phyloP scores from a whole-genome alignment of 2,888 invertebrate species.

The Dinocampus coccinellae region DNA sequence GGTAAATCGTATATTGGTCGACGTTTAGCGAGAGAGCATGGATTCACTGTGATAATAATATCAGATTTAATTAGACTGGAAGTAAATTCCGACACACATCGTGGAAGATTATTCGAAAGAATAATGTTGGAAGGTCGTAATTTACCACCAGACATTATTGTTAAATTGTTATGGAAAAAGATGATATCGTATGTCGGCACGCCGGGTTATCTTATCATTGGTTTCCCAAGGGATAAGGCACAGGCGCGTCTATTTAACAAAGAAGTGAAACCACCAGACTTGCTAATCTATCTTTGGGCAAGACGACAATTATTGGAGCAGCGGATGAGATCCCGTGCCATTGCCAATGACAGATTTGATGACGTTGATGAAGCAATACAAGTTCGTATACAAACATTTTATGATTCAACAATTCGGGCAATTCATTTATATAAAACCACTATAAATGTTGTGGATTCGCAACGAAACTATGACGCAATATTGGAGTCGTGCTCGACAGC shows the following conservation, averaged over 20 bases:
- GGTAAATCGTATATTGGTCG: slow-evolving; percentile 48
- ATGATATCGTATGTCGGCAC: slow-evolving; percentile 45
- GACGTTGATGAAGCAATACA: slow-evolving; percentile 41
- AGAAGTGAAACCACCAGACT: slow-evolving; percentile 46
- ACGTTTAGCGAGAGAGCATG: slow-evolving; percentile 47
- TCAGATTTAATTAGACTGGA: slow-evolving; percentile 48
- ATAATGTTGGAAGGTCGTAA: slow-evolving; percentile 48
- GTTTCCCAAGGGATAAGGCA: slow-evolving; percentile 49
- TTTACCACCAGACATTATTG: slow-evolving; percentile 47
- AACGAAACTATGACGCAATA: slow-evolving; percentile 37
- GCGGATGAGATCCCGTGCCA: slow-evolving; percentile 37
- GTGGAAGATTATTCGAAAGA: slow-evolving; percentile 40
- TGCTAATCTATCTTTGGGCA: slow-evolving; percentile 51
- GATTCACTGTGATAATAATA: slow-evolving; percentile 41
- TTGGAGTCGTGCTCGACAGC: not conserved
- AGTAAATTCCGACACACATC: slow-evolving; percentile 35
- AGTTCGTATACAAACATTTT: slow-evolving; percentile 42
- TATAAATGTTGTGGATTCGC: slow-evolving; percentile 39
- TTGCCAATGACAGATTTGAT: slow-evolving; percentile 43
- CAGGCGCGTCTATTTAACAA: slow-evolving; percentile 50
- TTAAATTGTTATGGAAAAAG: slow-evolving; percentile 46
- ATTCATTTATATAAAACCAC: slow-evolving; percentile 37
- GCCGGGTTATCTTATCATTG: slow-evolving; percentile 51
- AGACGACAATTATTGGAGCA: slow-evolving; percentile 46
- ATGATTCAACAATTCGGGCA: slow-evolving; percentile 36